Evolutionary conservation across 2,888 invertebrate genomes (phyloP).

Genomic region (Tortrix viridana): DNA sequence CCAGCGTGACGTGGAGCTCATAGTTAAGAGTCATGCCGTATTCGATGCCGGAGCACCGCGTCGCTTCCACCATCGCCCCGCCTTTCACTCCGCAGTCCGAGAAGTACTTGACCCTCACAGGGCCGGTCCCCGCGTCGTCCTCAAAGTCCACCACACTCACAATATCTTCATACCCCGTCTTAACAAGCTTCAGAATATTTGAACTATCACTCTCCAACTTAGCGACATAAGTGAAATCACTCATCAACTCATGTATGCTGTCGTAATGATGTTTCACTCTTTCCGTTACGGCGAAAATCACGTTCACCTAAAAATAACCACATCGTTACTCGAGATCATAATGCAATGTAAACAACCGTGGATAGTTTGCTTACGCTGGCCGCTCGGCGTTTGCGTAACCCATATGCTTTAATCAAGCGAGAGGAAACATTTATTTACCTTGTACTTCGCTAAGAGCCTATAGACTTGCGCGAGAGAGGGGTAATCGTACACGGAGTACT

Average conservation of each 20-base stretch:
- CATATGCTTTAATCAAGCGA: conserved; percentile 41
- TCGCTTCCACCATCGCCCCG: conserved; percentile 71
- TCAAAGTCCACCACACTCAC: conserved; percentile 86
- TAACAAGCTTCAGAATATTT: conserved; percentile 93
- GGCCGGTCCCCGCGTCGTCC: conserved; percentile 84
- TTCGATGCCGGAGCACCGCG: conserved; percentile 85
- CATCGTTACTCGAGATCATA: conserved; percentile 32
- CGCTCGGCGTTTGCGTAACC: conserved; percentile 39
- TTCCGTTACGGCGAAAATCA: conserved; percentile 94
- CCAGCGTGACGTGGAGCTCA: conserved; percentile 85
- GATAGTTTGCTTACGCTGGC: conserved; percentile 27
- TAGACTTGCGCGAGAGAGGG: conserved; percentile 93
- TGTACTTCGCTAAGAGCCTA: conserved; percentile 86
- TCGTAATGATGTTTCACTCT: conserved; percentile 87
- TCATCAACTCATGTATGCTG: conserved; percentile 87
- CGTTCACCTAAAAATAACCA: conserved; percentile 85
- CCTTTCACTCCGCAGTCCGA: conserved; percentile 87
- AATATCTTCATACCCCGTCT: conserved; percentile 91
- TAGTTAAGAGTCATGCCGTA: conserved; percentile 87
- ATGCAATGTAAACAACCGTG: conserved; percentile 26
- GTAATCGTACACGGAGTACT: conserved; percentile 88
- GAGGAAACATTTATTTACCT: conserved; percentile 66
- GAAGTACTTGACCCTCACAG: conserved; percentile 87
- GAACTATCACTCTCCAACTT: conserved; percentile 91
- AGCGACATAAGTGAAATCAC: conserved; percentile 90